Evolutionary conservation across 2,797 vertebrate genomes (phyloP).

Genomic region (Eulemur mongoz): DNA sequence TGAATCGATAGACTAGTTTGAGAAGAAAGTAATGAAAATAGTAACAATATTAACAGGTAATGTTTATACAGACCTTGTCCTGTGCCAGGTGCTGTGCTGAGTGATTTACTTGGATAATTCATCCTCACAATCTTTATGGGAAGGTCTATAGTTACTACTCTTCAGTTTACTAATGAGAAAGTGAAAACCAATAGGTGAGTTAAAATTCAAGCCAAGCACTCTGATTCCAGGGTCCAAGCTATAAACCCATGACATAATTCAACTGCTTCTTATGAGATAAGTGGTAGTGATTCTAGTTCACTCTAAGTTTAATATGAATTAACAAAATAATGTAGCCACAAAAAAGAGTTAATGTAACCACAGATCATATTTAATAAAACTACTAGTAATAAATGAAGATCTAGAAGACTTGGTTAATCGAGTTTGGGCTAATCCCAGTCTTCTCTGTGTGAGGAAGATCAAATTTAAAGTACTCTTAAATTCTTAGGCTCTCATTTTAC

Average conservation of each 20-base stretch:
- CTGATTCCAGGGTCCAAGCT: background rate
- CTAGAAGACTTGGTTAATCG: background rate
- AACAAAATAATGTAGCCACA: background rate
- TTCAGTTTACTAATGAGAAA: background rate
- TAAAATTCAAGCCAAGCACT: background rate
- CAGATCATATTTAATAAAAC: background rate
- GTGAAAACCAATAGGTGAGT: background rate
- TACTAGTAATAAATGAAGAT: background rate
- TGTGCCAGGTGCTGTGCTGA: background rate
- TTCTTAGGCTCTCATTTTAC: background rate
- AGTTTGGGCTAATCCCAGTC: background rate
- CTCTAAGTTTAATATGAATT: background rate
- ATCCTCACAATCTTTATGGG: background rate
- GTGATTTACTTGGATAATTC: background rate
- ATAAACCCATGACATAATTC: background rate
- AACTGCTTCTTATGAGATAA: background rate
- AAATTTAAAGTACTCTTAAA: background rate
- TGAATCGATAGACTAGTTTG: background rate
- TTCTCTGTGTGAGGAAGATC: background rate
- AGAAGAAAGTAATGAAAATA: background rate
- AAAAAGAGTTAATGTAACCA: background rate
- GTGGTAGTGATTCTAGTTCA: background rate
- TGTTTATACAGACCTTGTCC: background rate
- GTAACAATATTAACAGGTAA: background rate
- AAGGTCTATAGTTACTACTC: background rate